phyloP scores from a whole-genome alignment of 2,888 invertebrate genomes.

The Tortrix viridana region DNA sequence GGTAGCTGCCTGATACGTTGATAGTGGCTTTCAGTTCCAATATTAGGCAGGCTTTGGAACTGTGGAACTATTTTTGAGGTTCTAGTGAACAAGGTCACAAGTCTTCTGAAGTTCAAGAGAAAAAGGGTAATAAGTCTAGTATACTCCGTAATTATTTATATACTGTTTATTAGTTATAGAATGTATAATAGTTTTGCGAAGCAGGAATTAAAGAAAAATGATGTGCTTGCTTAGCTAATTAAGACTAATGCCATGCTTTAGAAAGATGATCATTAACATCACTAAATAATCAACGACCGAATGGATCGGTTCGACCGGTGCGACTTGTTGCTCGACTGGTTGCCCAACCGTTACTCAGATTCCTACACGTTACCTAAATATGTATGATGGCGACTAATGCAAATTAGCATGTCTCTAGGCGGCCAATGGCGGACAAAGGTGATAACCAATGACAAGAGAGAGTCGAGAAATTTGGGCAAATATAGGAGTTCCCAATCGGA shows the following conservation, averaged over 20 bases:
- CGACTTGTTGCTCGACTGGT: constrained; percentile 48
- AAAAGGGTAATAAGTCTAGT: no score
- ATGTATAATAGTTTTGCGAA: no score
- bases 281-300: constrained; percentile 27
- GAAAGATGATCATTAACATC: constrained; percentile 29
- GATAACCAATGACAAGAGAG: constrained; percentile 36
- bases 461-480: constrained; percentile 25
- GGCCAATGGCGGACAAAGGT: constrained; percentile 48
- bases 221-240: constrained; percentile 17
- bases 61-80: no score
- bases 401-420: constrained; percentile 69
- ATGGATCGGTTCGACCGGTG: constrained; percentile 32
- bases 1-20: no score
- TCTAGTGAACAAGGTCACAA: no score
- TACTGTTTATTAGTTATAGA: no score
- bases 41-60: no score
- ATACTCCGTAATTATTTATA: no score
- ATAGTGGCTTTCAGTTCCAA: no score
- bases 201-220: neutral
- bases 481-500: neutral
- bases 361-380: constrained; percentile 68
- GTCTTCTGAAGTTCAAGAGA: no score
- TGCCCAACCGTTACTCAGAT: constrained; percentile 68
- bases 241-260: constrained; percentile 3
- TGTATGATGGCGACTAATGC: constrained; percentile 64